Evolutionary conservation across 2,113 vertebrate genomes (phyloP).

Genomic region (Geococcyx californianus): DNA sequence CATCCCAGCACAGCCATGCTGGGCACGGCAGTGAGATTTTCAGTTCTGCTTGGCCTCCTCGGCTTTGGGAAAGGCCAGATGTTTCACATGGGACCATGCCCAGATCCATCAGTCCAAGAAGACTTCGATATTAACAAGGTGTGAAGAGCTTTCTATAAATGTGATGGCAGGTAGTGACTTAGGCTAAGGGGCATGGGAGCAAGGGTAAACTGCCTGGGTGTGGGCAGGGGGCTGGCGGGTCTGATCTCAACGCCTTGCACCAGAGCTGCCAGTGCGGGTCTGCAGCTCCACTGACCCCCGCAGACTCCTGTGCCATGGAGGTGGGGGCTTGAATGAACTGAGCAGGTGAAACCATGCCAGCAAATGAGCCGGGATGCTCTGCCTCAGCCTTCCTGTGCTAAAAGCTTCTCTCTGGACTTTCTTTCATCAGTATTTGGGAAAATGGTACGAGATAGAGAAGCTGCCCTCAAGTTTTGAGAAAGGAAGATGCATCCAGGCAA

Average conservation of each 20-base stretch:
- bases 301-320: fast-evolving
- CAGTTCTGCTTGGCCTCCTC: slow-evolving; percentile 21
- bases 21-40: neutral
- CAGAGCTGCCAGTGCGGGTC: neutral
- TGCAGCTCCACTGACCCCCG: fast-evolving
- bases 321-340: fast-evolving
- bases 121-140: slow-evolving; percentile 85
- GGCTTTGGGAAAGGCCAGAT: slow-evolving; percentile 71
- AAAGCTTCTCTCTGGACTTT: neutral
- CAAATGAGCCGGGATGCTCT: neutral
- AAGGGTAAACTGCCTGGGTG: neutral
- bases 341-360: neutral
- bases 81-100: slow-evolving; percentile 85
- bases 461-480: slow-evolving; percentile 80
- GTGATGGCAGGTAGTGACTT: fast-evolving
- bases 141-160: neutral
- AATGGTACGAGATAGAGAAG: slow-evolving; percentile 85
- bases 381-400: neutral
- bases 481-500: slow-evolving; percentile 80
- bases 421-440: slow-evolving; percentile 81
- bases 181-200: neutral
- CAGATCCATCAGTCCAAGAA: slow-evolving; percentile 81
- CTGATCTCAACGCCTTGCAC: neutral
- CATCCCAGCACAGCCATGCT: neutral
- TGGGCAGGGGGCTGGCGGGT: neutral